Percentiles rank a stretch among this genome's conserved stretches.
These are phyloP conservation scores for Psittacula cyanocephala DNA, from an alignment of 2,113 vertebrate species.

Conservation along the genomic window DNA sequence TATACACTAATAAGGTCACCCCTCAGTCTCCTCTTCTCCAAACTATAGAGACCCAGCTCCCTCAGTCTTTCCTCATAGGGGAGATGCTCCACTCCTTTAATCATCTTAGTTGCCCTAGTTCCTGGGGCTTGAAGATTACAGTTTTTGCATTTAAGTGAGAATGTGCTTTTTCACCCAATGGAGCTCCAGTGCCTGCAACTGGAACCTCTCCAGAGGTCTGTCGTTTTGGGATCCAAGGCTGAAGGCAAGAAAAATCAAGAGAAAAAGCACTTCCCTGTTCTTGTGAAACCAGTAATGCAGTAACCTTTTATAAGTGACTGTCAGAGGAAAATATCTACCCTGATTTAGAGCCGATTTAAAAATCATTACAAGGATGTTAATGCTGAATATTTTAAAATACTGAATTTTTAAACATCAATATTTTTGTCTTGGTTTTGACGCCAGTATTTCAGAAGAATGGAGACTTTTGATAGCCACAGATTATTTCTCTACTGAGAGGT, in stretches of 20 bases:
- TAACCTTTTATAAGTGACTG: neutral
- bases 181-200: neutral
- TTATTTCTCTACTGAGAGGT: neutral
- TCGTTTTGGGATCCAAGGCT: neutral
- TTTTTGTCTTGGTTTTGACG: neutral
- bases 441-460: neutral
- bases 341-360: neutral
- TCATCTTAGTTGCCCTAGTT: neutral
- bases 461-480: neutral
- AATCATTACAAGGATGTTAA: constrained; percentile 24
- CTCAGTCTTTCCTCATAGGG: no score
- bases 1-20: no score
- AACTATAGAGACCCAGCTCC: no score
- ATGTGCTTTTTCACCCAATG: neutral
- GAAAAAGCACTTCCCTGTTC: neutral
- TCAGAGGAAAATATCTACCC: neutral
- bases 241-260: neutral
- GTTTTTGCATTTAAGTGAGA: neutral
- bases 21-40: no score
- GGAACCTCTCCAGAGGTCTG: neutral
- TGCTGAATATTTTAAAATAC: constrained; percentile 38
- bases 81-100: no score
- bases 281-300: neutral
- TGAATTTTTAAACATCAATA: constrained; percentile 35
- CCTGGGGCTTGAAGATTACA: neutral